A percentile compares a stretch with the other conserved stretches of the same genome.
These are phyloP conservation scores for Chrysomallon squamiferum DNA, from an alignment of 1,140 invertebrate species.

Conservation along the genomic window DNA sequence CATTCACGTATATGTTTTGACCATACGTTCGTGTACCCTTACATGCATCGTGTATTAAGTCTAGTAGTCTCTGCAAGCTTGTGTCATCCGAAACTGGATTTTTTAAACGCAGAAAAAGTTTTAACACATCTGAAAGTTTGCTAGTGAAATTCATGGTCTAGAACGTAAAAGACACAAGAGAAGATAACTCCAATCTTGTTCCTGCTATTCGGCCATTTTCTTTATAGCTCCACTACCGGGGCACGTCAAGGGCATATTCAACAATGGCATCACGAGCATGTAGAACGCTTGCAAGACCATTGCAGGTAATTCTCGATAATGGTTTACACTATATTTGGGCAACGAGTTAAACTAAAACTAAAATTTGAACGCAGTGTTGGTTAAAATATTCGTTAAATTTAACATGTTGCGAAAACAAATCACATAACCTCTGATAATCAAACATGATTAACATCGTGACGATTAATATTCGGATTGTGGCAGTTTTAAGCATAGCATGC, in stretches of 20 bases:
- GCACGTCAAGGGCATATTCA: slow-evolving; percentile 2
- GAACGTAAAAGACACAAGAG: background rate
- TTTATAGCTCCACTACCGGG: background rate
- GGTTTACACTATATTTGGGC: background rate
- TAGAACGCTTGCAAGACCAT: background rate
- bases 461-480: too few relatives aligned
- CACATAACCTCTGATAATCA: too few relatives aligned
- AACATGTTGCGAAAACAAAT: too few relatives aligned
- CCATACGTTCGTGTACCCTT: too few relatives aligned
- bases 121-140: slow-evolving; percentile 2
- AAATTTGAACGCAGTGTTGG: too few relatives aligned
- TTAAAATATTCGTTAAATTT: too few relatives aligned
- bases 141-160: background rate
- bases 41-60: background rate
- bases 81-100: slow-evolving; percentile 3
- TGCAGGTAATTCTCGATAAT: background rate
- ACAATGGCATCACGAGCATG: background rate
- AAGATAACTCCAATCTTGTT: background rate
- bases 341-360: too few relatives aligned
- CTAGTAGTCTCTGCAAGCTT: slow-evolving; percentile 4
- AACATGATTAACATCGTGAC: too few relatives aligned
- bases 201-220: background rate
- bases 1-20: too few relatives aligned
- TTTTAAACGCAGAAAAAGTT: background rate
- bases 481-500: too few relatives aligned